Base-by-base conservation (phyloP, 1,140 invertebrate species). In the Pseudomyrmex dendroicus region DNA sequence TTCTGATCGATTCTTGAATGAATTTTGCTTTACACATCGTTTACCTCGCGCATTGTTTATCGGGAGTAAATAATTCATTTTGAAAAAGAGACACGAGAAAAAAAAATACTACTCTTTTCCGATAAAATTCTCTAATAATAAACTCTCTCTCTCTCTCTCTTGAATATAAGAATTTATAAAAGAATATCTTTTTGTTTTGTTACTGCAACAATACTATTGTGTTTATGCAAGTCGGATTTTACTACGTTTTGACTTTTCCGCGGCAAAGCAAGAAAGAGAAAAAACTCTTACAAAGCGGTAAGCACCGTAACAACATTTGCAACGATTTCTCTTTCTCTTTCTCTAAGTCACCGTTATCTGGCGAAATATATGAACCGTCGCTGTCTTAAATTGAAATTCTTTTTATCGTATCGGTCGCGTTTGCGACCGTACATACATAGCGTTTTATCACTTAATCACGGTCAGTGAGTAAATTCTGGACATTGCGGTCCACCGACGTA, bases 381-480 rank as follows among this genome's bases (percentile, higher is more conserved):
- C 54, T 70, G 54, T 72, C 66, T 70, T 66, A 80, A 80, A 35
- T 35, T 80, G 66, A 70, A 80, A 72, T 80, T 80, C 76, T 59
- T 80, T 78, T 80, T 80, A 59, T 17, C 66, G 12, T 80, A 80
- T 80, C 54, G 76, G 68, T 57, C 44, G 44, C 17, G 64, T 70
- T 78, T 67, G 76, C 44, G 66, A 12, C 66, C 44, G 76, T 44
- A 70, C 76, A 80, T 72, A 80, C 66, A 66, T 70, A 70, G 76
- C 70, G 76, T 64, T 80, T 70, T 80, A 80, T 80, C 76, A 80
- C 76, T 80, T 80, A 80, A 35, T 56, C 54, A 56, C 44, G 54
- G 54, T 61, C 46, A 56, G 76, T 80, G 76, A 80, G 76, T 80
- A 85, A 86, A 84, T 82, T 77, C 66, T 74, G 63, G 80, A 83